A percentile compares a stretch with the other conserved stretches of the same genome.
These are phyloP conservation scores for Drosophila nigrodunni DNA, from an alignment of 1,140 invertebrate species.

Conservation along the genomic window DNA sequence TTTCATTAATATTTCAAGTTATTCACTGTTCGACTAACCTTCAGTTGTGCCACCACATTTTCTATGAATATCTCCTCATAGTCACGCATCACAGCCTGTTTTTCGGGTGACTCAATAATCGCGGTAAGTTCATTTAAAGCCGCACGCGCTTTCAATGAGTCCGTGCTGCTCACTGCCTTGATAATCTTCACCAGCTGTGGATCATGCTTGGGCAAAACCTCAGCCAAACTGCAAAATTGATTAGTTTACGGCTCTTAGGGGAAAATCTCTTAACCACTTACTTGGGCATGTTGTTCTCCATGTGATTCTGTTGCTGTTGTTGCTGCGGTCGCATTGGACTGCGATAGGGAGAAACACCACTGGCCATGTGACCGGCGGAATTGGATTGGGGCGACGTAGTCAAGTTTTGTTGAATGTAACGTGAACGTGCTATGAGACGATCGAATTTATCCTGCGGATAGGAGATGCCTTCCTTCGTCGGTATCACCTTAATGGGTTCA, in stretches of 20 bases:
- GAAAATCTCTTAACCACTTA: conserved; percentile 12
- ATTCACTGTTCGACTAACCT: conserved; percentile 46
- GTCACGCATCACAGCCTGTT: conserved; percentile 80
- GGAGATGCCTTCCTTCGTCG: conserved; percentile 85
- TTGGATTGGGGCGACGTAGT: conserved; percentile 56
- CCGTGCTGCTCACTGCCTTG: conserved; percentile 70
- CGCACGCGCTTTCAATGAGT: conserved; percentile 76
- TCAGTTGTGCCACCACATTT: conserved; percentile 81
- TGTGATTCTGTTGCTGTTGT: conserved; percentile 36
- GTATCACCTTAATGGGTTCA: conserved; percentile 85
- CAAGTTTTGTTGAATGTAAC: conserved; percentile 60
- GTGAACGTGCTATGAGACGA: conserved; percentile 79
- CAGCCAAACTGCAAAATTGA: conserved; percentile 59
- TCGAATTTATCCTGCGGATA: conserved; percentile 85
- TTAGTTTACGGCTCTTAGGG: not conserved
- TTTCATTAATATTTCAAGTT: not conserved
- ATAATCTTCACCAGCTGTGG: conserved; percentile 81
- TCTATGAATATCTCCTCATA: conserved; percentile 84
- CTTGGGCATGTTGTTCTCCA: conserved; percentile 70
- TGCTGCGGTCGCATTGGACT: conserved; percentile 66
- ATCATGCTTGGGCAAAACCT: conserved; percentile 81
- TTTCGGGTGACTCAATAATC: conserved; percentile 81
- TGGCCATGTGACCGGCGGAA: conserved; percentile 21
- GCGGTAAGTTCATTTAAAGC: conserved; percentile 78
- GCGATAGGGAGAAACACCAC: conserved; percentile 67